These are phyloP conservation scores for Drosophila sulfurigaster DNA, from an alignment of 1,140 invertebrate genomes.

Conservation along the genomic window DNA sequence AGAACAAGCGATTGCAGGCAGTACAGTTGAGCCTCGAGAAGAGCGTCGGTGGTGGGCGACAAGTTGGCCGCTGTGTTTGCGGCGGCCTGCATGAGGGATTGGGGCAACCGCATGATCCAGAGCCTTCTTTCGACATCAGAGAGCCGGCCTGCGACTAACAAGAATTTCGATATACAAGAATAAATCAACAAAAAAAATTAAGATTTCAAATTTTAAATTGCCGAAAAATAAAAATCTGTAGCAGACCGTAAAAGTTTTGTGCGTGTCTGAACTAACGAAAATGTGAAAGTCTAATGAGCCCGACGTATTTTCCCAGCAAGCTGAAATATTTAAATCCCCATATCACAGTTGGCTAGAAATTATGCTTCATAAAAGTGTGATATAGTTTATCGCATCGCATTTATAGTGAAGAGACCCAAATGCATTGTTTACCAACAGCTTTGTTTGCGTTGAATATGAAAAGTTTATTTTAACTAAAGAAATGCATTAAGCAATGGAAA, in stretches of 20 bases:
- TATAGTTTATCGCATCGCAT: neutral
- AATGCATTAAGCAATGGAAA: too few relatives aligned
- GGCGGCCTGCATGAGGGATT: conserved; percentile 44
- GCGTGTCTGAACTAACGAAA: conserved; percentile 13
- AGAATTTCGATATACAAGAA: neutral
- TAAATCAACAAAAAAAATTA: conserved; percentile 9
- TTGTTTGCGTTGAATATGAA: too few relatives aligned
- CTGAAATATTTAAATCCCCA: neutral
- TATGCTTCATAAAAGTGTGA: neutral
- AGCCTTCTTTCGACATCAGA: conserved; percentile 24
- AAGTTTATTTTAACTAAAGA: too few relatives aligned
- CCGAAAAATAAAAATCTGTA: neutral
- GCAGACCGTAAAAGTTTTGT: conserved; percentile 1
- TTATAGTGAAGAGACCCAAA: too few relatives aligned
- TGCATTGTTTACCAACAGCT: too few relatives aligned
- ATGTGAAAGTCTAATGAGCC: conserved; percentile 5
- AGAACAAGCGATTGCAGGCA: conserved; percentile 63
- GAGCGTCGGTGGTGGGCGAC: conserved; percentile 51
- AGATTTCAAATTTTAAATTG: neutral
- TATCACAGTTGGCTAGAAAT: conserved; percentile 14
- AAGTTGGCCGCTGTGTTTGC: conserved; percentile 41
- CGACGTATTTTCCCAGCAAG: neutral
- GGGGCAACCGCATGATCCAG: conserved; percentile 35
- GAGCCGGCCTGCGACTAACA: neutral
- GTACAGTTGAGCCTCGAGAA: conserved; percentile 60